Evolutionary conservation across 1,140 invertebrate species (phyloP).

Genomic region (Manduca sexta): DNA sequence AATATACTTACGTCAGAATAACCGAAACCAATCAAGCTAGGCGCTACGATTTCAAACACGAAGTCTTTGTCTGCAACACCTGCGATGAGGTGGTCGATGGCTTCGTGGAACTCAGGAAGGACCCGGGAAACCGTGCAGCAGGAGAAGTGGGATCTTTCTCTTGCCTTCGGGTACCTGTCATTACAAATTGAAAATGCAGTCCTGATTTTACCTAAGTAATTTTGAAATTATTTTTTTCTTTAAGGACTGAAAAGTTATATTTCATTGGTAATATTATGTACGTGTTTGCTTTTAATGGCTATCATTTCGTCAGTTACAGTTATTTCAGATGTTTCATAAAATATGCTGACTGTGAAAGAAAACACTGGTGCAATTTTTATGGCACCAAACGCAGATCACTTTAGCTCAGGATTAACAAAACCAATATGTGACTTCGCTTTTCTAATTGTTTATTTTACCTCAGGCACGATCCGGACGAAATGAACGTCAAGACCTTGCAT

Average conservation of each 20-base stretch:
- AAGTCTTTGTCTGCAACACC: slow-evolving; percentile 73
- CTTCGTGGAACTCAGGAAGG: slow-evolving; percentile 90
- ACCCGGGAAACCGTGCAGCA: slow-evolving; percentile 94
- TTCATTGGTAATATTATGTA: too few species aligned
- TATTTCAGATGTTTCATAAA: too few species aligned
- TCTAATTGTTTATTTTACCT: not conserved
- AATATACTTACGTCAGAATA: slow-evolving; percentile 79
- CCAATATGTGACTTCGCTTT: too few species aligned
- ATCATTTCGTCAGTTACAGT: too few species aligned
- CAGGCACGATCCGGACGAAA: not conserved
- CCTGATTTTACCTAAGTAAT: too few species aligned
- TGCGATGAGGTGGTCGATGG: slow-evolving; percentile 80
- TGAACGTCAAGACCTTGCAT: not conserved
- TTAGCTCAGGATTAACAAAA: too few species aligned
- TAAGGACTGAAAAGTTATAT: too few species aligned
- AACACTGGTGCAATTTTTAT: too few species aligned
- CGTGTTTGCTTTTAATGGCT: too few species aligned
- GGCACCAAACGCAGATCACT: too few species aligned
- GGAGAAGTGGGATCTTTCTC: slow-evolving; percentile 79
- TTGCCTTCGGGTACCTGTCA: slow-evolving; percentile 25
- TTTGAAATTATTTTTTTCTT: too few species aligned
- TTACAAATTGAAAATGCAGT: not conserved
- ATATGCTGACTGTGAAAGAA: too few species aligned
- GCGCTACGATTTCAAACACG: slow-evolving; percentile 85
- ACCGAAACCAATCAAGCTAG: slow-evolving; percentile 88